These are phyloP conservation scores for Drosophila pseudotalamancana DNA, from an alignment of 2,888 invertebrate species.

Conservation along the genomic window DNA sequence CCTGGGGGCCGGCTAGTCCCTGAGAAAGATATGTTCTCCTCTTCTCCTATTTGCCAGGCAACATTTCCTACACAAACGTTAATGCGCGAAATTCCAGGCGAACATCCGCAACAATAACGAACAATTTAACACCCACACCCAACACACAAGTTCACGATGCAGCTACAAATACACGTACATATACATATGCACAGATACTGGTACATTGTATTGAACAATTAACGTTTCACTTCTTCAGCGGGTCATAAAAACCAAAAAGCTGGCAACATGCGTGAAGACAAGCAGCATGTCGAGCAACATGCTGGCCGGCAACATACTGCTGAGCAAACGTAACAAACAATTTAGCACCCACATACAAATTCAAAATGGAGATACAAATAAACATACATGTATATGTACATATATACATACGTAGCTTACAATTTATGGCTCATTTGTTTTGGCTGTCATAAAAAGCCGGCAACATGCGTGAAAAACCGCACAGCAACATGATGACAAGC, in stretches of 20 bases:
- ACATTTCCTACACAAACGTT: conserved; percentile 60
- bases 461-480: neutral
- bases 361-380: too few relatives aligned
- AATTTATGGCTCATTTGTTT: too few relatives aligned
- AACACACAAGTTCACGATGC: conserved; percentile 13
- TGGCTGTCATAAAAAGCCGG: too few relatives aligned
- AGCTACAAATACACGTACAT: conserved; percentile 6
- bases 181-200: conserved; percentile 15
- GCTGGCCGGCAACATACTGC: neutral
- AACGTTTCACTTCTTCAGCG: conserved; percentile 23
- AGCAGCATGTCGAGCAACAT: neutral
- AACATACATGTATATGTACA: too few relatives aligned
- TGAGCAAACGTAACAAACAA: too few relatives aligned
- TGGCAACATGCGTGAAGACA: conserved; percentile 9
- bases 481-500: conserved; percentile 3
- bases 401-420: too few relatives aligned
- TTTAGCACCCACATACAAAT: too few relatives aligned
- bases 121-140: conserved; percentile 65
- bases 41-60: conserved; percentile 20
- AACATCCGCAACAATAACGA: conserved; percentile 22
- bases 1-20: conserved; percentile 16
- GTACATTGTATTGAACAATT: conserved; percentile 55
- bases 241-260: conserved; percentile 28
- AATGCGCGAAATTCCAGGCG: conserved; percentile 71
- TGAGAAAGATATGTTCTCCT: conserved; percentile 41